A percentile compares a stretch with the other conserved stretches of the same genome.
phyloP scores from a whole-genome alignment of 2,888 invertebrate genomes.

The Myopa testacea region DNA sequence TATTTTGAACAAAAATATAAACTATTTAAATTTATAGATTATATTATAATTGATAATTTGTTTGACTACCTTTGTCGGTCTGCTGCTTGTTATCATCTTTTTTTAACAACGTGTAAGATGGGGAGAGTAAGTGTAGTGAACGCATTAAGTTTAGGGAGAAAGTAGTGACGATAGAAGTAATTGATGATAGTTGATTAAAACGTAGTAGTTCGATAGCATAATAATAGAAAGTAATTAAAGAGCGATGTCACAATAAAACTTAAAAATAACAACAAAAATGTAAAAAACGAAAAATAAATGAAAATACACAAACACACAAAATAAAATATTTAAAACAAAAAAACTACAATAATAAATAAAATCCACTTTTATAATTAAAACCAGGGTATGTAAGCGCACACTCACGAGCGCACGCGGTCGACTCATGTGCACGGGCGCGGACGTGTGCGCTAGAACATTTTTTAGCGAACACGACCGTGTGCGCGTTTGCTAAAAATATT shows the following conservation, averaged over 20 bases:
- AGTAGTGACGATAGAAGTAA: constrained; percentile 5
- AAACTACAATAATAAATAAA: too few species aligned
- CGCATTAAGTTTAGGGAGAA: constrained; percentile 11
- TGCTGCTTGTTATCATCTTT: constrained; percentile 31
- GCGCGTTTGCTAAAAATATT: too few species aligned
- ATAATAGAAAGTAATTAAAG: constrained; percentile 9
- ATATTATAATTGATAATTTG: too few species aligned
- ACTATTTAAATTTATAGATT: too few species aligned
- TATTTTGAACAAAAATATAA: too few species aligned
- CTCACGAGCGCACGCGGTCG: too few species aligned
- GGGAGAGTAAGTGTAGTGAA: not conserved
- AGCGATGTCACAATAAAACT: constrained; percentile 1
- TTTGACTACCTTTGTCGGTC: constrained; percentile 31
- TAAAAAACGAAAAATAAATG: constrained; percentile 45
- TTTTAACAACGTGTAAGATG: constrained; percentile 9
- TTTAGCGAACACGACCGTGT: too few species aligned
- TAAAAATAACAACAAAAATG: constrained; percentile 24
- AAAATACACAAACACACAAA: constrained; percentile 31
- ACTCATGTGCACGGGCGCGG: too few species aligned
- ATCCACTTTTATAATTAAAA: too few species aligned
- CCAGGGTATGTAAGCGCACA: too few species aligned
- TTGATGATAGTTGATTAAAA: constrained; percentile 13
- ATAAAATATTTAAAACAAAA: not conserved
- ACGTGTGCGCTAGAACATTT: too few species aligned
- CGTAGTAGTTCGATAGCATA: constrained; percentile 20